Evolutionary conservation across 2,797 vertebrate genomes (phyloP), one percentile per base, ranked within the genome.

Genomic region (Gephyroberyx darwinii): DNA sequence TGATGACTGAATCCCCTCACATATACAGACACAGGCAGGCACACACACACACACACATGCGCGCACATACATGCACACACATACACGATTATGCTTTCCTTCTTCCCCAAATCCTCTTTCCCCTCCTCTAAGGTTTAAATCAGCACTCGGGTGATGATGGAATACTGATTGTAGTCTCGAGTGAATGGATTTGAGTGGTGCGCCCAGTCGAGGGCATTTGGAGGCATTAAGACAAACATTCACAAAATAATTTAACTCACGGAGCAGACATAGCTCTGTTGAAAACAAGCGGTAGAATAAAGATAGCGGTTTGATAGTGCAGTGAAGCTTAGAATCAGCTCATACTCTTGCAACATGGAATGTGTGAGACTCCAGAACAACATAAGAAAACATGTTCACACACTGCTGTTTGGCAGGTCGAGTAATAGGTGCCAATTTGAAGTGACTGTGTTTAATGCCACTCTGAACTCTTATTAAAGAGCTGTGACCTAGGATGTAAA

Each of bases 311-410:
- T 65, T 57, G 19, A 79, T 60, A 5, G 16, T 41, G 64, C 41
- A 58, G 58, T 67, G 77, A 35, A 65, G 58, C 57, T 61, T 6
- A 69, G 72, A 81, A 71, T 69, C 53, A 71, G 19, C 52, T 71
- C 48, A n/a, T 65, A 56, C 73, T 58, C 82, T 65, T 37, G 71
- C 30, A 69, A 60, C 22, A 8, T 45, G 64, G 73, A 84, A 91
- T 70, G 84, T 73, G 86, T 84, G 82, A 31, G 84, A 90, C 91
- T 92, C 90, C 89, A 90, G 88, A 90, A 71, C 52, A 75, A 80
- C 74, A 84, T 52, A 19, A 78, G 75, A 70, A 72, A 85, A 81
- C 64, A 80, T 68, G 71, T 64, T 76, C 81, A 88, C 90, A 89
- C 80, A 84, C 88, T 88, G 86, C 82, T 84, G 74, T 71, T 78